A percentile compares a stretch with the other conserved stretches of the same genome.
Conservation (phyloP, 1,140 invertebrate genomes). For the Saccostrea glomerata region DNA sequence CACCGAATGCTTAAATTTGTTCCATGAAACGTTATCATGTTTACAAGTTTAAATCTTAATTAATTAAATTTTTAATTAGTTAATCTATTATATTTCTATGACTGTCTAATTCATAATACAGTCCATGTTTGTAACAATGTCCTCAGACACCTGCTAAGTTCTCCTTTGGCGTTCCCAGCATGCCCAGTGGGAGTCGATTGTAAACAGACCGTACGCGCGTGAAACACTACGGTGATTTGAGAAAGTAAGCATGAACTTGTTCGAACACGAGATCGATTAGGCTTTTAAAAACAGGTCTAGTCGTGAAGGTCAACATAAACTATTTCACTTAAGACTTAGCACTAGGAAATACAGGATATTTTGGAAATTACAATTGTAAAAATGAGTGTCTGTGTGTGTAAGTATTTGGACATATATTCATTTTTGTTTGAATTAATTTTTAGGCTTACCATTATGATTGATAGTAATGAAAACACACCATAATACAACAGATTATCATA, state of each 20-base stretch:
- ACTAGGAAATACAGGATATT: neutral
- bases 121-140: neutral
- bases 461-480: no score
- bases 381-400: slow-evolving; percentile 53
- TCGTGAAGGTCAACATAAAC: neutral
- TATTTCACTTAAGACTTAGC: neutral
- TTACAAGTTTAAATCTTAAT: neutral
- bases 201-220: slow-evolving; percentile 18
- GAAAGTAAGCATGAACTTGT: slow-evolving; percentile 6
- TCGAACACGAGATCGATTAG: neutral
- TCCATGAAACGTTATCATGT: neutral
- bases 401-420: neutral
- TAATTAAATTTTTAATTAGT: neutral
- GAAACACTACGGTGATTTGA: neutral
- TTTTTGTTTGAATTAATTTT: no score
- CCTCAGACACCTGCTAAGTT: neutral
- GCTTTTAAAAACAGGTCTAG: neutral
- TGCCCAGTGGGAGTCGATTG: neutral
- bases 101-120: neutral
- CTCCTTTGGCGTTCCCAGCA: neutral
- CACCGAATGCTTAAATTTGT: neutral
- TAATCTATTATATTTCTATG: neutral
- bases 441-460: no score
- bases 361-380: neutral
- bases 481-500: no score